Percentiles rank a stretch among this genome's conserved stretches.
Evolutionary conservation across 2,113 vertebrate genomes (phyloP).

Genomic region (Corythornis vintsioides): DNA sequence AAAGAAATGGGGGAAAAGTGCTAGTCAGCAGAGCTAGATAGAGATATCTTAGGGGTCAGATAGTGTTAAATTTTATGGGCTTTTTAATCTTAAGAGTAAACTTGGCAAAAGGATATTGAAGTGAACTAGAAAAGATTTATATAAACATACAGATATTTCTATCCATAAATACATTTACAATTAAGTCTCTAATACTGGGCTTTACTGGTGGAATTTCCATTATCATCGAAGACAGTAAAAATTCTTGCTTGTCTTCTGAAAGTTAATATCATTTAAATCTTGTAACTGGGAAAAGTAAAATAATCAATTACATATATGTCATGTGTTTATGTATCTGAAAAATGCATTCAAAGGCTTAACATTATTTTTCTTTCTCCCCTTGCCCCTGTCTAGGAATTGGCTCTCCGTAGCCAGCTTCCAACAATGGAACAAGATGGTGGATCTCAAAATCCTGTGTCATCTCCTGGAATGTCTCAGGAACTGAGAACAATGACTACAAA

Average conservation of each 20-base stretch:
- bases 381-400: constrained; percentile 85
- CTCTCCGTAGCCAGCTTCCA: constrained; percentile 93
- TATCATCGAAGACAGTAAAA: background rate
- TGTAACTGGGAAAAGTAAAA: background rate
- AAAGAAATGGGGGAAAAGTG: background rate
- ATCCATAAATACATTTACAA: background rate
- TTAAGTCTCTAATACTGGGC: background rate
- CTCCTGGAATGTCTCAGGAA: constrained; percentile 93
- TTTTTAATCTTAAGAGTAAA: background rate
- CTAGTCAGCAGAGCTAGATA: background rate
- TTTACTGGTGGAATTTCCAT: background rate
- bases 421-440: constrained; percentile 94
- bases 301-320: background rate
- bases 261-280: background rate
- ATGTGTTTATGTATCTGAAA: background rate
- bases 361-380: background rate
- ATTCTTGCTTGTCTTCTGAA: background rate
- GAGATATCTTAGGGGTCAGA: background rate
- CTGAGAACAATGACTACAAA: constrained; percentile 98
- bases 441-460: constrained; percentile 90
- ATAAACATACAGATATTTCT: background rate
- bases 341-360: background rate
- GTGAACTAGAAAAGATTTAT: background rate
- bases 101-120: background rate
- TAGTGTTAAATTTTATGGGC: background rate